A percentile compares a stretch with the other conserved stretches of the same genome.
Evolutionary conservation across 2,113 vertebrate species (phyloP).

Genomic region (Bubo blakistoni): DNA sequence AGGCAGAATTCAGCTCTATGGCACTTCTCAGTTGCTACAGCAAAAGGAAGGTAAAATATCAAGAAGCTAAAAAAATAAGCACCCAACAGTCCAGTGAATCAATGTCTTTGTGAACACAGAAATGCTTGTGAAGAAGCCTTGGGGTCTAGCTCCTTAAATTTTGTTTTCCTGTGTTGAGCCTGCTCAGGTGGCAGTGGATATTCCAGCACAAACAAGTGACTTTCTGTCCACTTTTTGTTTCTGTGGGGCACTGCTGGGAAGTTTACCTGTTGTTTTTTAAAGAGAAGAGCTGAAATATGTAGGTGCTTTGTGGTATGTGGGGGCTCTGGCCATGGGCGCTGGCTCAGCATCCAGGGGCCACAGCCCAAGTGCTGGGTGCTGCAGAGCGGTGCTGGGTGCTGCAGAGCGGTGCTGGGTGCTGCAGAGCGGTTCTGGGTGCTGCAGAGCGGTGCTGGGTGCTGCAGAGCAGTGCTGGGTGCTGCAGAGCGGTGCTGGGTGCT

Average conservation of each 20-base stretch:
- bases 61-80: background rate
- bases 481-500: too few relatives aligned
- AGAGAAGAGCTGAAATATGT: background rate
- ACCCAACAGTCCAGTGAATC: background rate
- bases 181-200: background rate
- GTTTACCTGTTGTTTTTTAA: background rate
- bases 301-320: fast-evolving
- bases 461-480: too few relatives aligned
- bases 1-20: background rate
- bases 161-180: fast-evolving
- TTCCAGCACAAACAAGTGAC: background rate
- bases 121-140: background rate
- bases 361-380: background rate
- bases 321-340: background rate
- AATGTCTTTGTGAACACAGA: background rate
- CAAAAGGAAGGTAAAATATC: background rate
- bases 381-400: too few relatives aligned
- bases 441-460: too few relatives aligned
- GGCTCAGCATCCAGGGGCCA: background rate
- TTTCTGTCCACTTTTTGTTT: background rate
- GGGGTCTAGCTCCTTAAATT: background rate
- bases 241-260: background rate
- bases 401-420: too few relatives aligned
- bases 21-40: background rate
- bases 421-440: too few relatives aligned